Conservation (phyloP, 2,888 invertebrate species). For the Microdon myrmicae region DNA sequence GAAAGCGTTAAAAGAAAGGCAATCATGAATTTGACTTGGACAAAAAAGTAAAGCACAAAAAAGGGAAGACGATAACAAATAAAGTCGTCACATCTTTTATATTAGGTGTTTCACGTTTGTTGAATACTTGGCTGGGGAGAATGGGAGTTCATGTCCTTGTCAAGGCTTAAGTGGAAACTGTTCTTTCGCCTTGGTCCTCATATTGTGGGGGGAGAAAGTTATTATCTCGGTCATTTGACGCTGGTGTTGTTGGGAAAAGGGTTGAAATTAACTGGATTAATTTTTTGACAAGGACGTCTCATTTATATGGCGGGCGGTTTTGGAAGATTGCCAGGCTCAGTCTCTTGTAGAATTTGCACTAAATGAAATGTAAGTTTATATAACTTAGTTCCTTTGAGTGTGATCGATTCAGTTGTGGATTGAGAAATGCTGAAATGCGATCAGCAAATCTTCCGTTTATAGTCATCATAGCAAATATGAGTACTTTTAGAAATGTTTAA, state of each 20-base stretch:
- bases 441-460: no score
- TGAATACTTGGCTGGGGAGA: constrained; percentile 41
- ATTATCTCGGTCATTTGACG: constrained; percentile 38
- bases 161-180: constrained; percentile 44
- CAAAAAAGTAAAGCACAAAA: constrained; percentile 11
- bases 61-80: no score
- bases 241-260: not conserved
- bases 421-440: no score
- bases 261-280: not conserved
- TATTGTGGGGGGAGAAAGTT: constrained; percentile 35
- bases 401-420: no score
- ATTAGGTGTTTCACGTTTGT: constrained; percentile 39
- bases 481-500: no score
- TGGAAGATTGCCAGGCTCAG: no score
- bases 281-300: no score
- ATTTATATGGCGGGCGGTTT: no score
- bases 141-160: constrained; percentile 42
- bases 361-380: no score
- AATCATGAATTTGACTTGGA: constrained; percentile 32
- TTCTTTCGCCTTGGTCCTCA: constrained; percentile 23
- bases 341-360: no score
- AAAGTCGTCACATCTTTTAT: constrained; percentile 20
- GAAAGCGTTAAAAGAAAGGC: constrained; percentile 14
- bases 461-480: no score
- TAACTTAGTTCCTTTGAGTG: no score